phyloP scores from a whole-genome alignment of 1,140 invertebrate species.

The Chionoecetes opilio region DNA sequence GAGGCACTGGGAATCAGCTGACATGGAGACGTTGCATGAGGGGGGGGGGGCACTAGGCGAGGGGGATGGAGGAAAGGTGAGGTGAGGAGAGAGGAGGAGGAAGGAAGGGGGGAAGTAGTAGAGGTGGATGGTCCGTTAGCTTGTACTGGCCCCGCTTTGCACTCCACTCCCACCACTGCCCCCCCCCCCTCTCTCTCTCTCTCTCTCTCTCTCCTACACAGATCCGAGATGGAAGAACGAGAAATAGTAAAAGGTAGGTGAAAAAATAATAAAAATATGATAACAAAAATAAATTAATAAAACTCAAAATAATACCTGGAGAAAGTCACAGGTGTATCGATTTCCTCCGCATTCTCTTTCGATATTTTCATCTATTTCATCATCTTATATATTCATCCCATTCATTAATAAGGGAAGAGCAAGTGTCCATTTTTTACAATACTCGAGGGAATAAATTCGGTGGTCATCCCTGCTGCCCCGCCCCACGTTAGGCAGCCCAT shows the following conservation, averaged over 20 bases:
- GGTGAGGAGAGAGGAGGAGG: background rate
- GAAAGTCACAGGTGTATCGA: no score
- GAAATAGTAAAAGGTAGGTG: background rate
- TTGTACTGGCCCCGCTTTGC: constrained; percentile 1
- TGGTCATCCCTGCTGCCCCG: background rate
- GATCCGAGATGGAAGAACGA: background rate
- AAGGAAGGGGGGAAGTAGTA: background rate
- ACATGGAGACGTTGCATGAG: background rate
- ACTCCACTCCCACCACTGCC: background rate
- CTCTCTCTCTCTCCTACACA: constrained; percentile 33
- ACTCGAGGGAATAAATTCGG: background rate
- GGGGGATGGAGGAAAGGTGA: background rate
- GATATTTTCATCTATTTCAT: background rate
- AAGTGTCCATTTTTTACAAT: background rate
- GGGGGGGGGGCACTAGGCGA: background rate
- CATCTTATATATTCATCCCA: background rate
- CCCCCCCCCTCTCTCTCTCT: constrained; percentile 51
- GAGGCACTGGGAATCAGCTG: background rate
- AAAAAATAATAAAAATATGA: no score
- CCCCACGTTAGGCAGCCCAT: no score
- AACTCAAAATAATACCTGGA: no score
- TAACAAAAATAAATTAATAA: no score
- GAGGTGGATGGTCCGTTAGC: constrained; percentile 19
- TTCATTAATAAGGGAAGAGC: no score
- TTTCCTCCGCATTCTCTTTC: no score